Evolutionary conservation across 2,113 vertebrate genomes (phyloP).

Genomic region (Porphyrio hochstetteri): DNA sequence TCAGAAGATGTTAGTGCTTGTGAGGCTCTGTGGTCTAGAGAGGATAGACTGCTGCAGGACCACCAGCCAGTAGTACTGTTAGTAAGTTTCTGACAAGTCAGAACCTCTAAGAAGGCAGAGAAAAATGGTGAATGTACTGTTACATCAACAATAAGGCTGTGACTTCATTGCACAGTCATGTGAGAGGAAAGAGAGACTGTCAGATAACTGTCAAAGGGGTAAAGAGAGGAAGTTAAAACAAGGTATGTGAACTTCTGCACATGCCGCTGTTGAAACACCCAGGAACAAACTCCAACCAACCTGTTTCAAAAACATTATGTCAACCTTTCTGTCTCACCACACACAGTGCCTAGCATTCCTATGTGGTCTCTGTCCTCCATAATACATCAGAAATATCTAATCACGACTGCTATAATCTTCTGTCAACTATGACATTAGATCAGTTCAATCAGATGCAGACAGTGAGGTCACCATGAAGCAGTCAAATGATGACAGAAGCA

Average conservation of each 20-base stretch:
- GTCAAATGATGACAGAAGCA: constrained; percentile 35
- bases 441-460: constrained; percentile 31
- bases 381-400: neutral
- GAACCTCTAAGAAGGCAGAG: neutral
- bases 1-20: neutral
- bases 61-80: neutral
- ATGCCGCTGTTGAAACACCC: neutral
- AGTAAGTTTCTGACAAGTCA: neutral
- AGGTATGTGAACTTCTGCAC: neutral
- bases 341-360: fast-evolving
- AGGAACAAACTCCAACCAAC: neutral
- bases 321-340: neutral
- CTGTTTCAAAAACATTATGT: neutral
- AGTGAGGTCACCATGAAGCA: constrained; percentile 56
- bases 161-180: neutral
- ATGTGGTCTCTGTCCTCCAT: neutral
- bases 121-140: neutral
- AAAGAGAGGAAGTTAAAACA: neutral
- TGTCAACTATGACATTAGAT: constrained; percentile 19
- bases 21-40: neutral
- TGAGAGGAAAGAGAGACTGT: neutral
- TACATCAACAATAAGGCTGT: neutral
- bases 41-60: neutral
- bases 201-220: neutral
- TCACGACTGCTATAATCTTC: neutral